Evolutionary conservation across 2,888 invertebrate genomes (phyloP).

Genomic region (Meganola albula): DNA sequence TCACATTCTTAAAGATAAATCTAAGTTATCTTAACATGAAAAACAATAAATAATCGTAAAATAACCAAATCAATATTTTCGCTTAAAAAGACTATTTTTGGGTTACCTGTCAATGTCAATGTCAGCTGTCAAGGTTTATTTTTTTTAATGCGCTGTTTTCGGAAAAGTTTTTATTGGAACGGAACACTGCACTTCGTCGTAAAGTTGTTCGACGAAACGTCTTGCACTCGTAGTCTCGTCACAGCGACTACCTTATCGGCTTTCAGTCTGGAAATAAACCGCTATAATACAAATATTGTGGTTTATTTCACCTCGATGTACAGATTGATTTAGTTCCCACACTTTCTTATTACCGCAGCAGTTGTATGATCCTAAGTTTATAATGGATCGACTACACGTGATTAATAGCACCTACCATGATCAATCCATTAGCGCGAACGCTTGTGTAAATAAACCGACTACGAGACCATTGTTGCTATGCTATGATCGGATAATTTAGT

Average conservation of each 20-base stretch:
- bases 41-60: constrained; percentile 24
- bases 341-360: background rate
- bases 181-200: constrained; percentile 22
- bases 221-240: constrained; percentile 36
- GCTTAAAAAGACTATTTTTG: constrained; percentile 23
- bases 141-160: constrained; percentile 31
- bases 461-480: constrained; percentile 21
- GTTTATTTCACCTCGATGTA: constrained; percentile 16
- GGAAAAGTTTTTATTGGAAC: constrained; percentile 20
- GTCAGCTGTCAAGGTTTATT: constrained; percentile 34
- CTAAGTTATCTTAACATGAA: constrained; percentile 16
- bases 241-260: constrained; percentile 40
- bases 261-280: constrained; percentile 42
- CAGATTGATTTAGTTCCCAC: constrained; percentile 6
- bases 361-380: constrained; percentile 1
- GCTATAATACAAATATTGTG: constrained; percentile 28
- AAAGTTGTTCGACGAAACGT: too few relatives aligned
- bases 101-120: constrained; percentile 64
- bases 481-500: constrained; percentile 27
- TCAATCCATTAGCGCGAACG: constrained; percentile 23
- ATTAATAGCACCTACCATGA: constrained; percentile 13
- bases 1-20: constrained; percentile 26
- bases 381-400: constrained; percentile 1
- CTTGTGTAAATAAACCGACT: constrained; percentile 27
- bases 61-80: constrained; percentile 45